A percentile compares a stretch with the other conserved stretches of the same genome.
phyloP scores from a whole-genome alignment of 2,113 vertebrate genomes.

The Myotis yumanensis region DNA sequence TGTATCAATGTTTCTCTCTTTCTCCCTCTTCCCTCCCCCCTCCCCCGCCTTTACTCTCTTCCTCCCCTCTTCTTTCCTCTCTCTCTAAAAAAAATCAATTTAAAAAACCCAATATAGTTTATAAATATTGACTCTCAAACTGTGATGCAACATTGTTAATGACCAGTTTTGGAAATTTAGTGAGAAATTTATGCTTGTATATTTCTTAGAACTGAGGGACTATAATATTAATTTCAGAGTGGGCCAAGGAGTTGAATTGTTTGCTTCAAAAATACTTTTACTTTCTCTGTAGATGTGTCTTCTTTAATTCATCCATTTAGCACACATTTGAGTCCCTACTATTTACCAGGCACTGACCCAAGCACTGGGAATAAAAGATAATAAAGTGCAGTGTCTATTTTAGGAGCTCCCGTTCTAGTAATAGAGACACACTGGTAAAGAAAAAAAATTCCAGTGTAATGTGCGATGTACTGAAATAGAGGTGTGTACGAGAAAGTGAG shows the following conservation, averaged over 20 bases:
- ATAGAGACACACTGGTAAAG: not conserved
- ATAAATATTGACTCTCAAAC: constrained; percentile 38
- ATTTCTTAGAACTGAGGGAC: constrained; percentile 29
- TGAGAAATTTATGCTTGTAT: not conserved
- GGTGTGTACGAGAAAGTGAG: not conserved
- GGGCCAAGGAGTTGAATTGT: not conserved
- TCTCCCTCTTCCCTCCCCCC: no score
- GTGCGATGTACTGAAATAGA: not conserved
- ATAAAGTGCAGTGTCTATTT: not conserved
- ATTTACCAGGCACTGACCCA: not conserved
- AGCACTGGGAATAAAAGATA: not conserved
- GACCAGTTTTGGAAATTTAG: constrained; percentile 2
- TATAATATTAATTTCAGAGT: not conserved
- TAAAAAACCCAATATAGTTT: not conserved
- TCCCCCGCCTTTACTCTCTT: no score
- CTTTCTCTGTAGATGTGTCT: not conserved
- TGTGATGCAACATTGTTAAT: not conserved
- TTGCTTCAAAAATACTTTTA: not conserved
- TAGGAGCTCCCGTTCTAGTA: not conserved
- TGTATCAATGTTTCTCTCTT: no score
- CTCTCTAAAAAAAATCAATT: no score
- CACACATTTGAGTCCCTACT: not conserved
- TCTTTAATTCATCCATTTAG: not conserved
- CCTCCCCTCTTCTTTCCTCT: no score
- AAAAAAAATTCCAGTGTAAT: not conserved